Base-by-base conservation (phyloP, 2,888 invertebrate genomes). In the Atethmia centrago region DNA sequence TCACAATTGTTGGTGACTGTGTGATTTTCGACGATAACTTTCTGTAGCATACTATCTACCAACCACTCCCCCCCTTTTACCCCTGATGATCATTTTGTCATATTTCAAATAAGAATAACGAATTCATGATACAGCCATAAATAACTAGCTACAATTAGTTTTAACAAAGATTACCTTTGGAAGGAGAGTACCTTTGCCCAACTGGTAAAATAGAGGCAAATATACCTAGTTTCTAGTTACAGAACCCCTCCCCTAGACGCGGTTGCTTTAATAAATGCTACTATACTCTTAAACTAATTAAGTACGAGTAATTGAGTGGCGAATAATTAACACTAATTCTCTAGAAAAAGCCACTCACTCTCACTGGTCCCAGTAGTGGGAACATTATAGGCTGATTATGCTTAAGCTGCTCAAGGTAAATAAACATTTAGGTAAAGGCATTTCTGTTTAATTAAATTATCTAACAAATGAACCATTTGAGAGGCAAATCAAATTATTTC, bases 401-500 rank as follows among this genome's bases (percentile, higher is more conserved):
- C 19, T 19, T 28, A 56, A 10, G 28, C 28, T 56, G 55, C 28
- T 19, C 31, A 0, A n/a, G n/a, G n/a, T n/a, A n/a, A n/a, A n/a
- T n/a, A 10, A 62, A 16, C 9, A 25, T 25, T 25, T 61, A 19
- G 0, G 19, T 25, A 40, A 53, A 3, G 0, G 0, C 25, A n/a
- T 42, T 62, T 31, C 19, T 16, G 40, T 73, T 55, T 36, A n/a
- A 65, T 16, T 47, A 25, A 36, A 40, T 47, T 31, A 67, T 59
- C 56, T 64, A 72, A 49, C n/a, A 28, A 64, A 74, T 65, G 3
- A 58, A 81, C 45, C n/a, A 47, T 64, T 63, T 56, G 21, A 65
- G 62, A 71, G 16, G 58, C 8, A 67, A 68, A 40, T 74, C 56
- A 42, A 74, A 64, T 70, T 12, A 62, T 65, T 61, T n/a, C 47